Evolutionary conservation across 2,888 invertebrate genomes (phyloP), one percentile per base, ranked within the genome.

Genomic region (Catocala nupta): DNA sequence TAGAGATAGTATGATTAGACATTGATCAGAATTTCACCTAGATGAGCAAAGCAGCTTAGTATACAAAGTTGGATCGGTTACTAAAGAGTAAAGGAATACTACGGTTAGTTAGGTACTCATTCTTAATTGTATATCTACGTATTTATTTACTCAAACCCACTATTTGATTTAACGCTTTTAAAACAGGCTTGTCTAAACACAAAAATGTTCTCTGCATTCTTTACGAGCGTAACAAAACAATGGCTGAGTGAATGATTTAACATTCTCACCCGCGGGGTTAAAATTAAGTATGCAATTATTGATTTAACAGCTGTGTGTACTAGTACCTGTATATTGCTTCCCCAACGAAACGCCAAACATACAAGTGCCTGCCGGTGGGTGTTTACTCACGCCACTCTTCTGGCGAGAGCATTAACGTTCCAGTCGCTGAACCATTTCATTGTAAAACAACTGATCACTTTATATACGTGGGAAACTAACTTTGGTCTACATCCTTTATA

Each of bases 261-360:
- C 50, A 59, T 63, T 65, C 75, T 62, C 65, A 57, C 67, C 53
- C 33, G 45, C 43, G 42, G 63, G 63, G 66, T 66, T 61, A 66
- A 71, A 70, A 77, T 75, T 65, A 75, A 63, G 59, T 73, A 71
- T 73, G 77, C 77, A 73, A 73, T 76, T 77, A 77, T 77, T 77
- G 78, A 77, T 77, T 75, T 65, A 75, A 78, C 77, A 75, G 75
- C 69, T 61, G 55, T 68, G 52, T 73, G 49, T 68, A 68, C 43
- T 55, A 63, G 63, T 63, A 73, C 57, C 58, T 57, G 63, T 63
- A 60, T 66, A 68, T 44, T 58, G 54, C 68, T 67, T 64, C 67
- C 72, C 65, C 65, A 58, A 56, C 73, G 64, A 66, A 69, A 75
- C 76, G 54, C 71, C 67, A 65, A 75, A 77, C 70, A 70, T 64